Evolutionary conservation across 2,888 invertebrate genomes (phyloP).

Genomic region (Chironomus riparius): DNA sequence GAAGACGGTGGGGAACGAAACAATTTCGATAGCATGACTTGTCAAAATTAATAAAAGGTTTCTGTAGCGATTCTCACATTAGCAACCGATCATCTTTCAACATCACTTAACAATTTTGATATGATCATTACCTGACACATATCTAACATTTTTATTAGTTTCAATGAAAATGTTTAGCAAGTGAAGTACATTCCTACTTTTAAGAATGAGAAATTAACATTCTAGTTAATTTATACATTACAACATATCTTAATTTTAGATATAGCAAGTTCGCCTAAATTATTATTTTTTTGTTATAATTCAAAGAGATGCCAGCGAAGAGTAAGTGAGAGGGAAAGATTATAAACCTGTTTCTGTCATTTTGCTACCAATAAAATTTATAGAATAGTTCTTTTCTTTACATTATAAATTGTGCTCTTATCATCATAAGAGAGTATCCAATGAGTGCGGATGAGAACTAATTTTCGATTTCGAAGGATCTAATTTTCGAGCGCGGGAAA

Average conservation of each 20-base stretch:
- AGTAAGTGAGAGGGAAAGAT: background rate
- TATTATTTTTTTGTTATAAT: background rate
- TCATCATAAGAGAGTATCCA: background rate
- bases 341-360: constrained; percentile 18
- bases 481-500: no score
- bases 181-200: background rate
- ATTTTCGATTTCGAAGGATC: no score
- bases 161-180: background rate
- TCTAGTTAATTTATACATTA: no score
- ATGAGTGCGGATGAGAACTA: no score
- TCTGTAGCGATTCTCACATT: constrained; percentile 13
- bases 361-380: constrained; percentile 15
- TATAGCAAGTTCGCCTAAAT: no score
- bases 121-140: background rate
- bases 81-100: constrained; percentile 17
- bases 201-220: background rate
- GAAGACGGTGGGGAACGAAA: no score
- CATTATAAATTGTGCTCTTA: background rate
- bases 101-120: constrained; percentile 1
- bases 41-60: constrained; percentile 27
- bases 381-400: constrained; percentile 13
- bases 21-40: constrained; percentile 21
- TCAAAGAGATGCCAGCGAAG: background rate
- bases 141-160: no score
- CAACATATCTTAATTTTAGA: no score